Base-by-base conservation (phyloP, 2,113 vertebrate species). In the Otus sunia region DNA sequence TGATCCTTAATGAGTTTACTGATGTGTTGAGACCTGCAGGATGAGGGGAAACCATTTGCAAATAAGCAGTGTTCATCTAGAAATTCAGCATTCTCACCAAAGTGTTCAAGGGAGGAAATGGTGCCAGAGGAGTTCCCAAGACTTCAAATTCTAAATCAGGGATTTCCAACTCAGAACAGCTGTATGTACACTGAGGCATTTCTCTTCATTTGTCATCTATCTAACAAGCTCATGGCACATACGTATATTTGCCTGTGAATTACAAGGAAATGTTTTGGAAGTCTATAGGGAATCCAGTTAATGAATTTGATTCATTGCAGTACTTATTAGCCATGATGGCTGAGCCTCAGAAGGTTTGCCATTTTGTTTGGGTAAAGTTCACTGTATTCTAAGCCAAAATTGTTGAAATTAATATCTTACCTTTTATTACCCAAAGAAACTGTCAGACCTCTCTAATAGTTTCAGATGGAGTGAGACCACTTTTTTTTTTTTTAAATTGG, bases 301-400 rank as follows among this genome's bases (percentile, higher is more conserved):
- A 94, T 96, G 92, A 67, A 26, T 92, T 64, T 91, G 94, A 95
- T 96, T 93, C 96, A 92, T 88, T 85, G 92, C 79, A 55, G 47
- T 41, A 34, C 73, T 97, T 93, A 82, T 36, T 92, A 87, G 83
- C 84, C 36, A 16, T 20, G 90, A 93, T 92, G 94, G 81, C 92
- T 92, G 60, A 58, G 88, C 91, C 91, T 86, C 91, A 18, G 50
- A 78, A 86, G 93, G 52, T 83, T 96, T 91, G 76, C 86, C 68
- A 67, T 92, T 91, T 96, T 83, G 93, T 92, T 72, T 85, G 76
- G 55, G 71, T 69, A 43, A 93, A 95, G 73, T 94, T 91, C 88
- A 67, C 37, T 66, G 62, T 36, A 50, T 85, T 85, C 76, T 50
- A 68, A 94, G 86, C 88, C 76, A 86, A 87, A 94, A 91, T 37